Base-by-base conservation (phyloP, 2,888 invertebrate species). In the Rapana venosa region DNA sequence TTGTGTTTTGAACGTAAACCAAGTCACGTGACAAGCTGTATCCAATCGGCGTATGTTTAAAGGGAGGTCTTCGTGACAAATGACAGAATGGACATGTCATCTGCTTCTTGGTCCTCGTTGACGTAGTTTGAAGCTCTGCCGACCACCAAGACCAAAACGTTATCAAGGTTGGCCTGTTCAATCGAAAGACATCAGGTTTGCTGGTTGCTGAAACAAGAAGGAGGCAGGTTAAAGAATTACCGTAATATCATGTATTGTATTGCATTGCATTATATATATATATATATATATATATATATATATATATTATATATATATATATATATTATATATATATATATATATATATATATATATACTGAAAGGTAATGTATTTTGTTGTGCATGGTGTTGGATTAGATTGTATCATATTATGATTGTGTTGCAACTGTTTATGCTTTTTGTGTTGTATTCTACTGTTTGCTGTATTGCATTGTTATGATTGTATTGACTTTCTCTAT, bases 181-280 rank as follows among this genome's bases (percentile, higher is more conserved):
- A 35, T 85, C 56, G 13, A 88, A 81, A 17, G 88, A 88, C 56
- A 77, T 79, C 32, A 35, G 79, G 35, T 79, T 79, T 5, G 17
- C 79, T 35, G 79, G 79, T 79, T 79, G 79, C 79, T 79, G 79
- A 79, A 79, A 79, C 35, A 79, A 66, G 66, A 66, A 26, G 1
- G 2, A 66, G 26, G 66, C 26, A 22, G 17, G 66, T 66, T 2
- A 66, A 66, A 66, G 66, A 17, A 66, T 15, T 15, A 61, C 11
- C 4, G 17, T 66, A 13, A 66, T 66, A 17, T 26, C 26, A 1
- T 5, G 47, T 47, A 47, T 47, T 47, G 4, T 47, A 8, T 5
- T 47, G 8, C 8, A 47, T 8, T 47, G 47, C 8, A 47, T 47
- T 47, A 47, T 61, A 17, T 15, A 11, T 61, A 11, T 17, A 11